These are phyloP conservation scores for Phocides pigmalion DNA, from an alignment of 1,140 invertebrate genomes.

Conservation along the genomic window DNA sequence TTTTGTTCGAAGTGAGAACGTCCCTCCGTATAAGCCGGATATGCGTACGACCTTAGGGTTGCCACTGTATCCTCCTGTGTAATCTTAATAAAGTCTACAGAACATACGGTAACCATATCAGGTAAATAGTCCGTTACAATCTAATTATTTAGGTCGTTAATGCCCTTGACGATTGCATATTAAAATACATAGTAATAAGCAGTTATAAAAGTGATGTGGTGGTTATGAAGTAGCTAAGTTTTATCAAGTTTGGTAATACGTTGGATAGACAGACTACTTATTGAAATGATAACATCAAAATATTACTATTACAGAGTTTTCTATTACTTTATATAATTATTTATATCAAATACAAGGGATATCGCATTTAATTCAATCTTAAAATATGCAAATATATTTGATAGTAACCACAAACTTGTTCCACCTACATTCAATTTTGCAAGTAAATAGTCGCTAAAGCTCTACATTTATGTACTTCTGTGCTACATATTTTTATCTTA, in stretches of 20 bases:
- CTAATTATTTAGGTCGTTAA: slow-evolving; percentile 31
- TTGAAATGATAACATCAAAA: too few relatives aligned
- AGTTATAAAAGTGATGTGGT: background rate
- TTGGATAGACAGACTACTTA: too few relatives aligned
- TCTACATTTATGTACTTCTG: background rate
- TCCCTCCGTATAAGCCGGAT: slow-evolving; percentile 68
- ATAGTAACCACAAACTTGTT: slow-evolving; percentile 24
- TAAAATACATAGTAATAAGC: slow-evolving; percentile 7
- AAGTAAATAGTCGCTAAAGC: slow-evolving; percentile 21
- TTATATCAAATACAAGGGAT: background rate
- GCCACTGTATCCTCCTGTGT: slow-evolving; percentile 36
- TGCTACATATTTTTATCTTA: background rate
- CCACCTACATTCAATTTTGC: slow-evolving; percentile 78
- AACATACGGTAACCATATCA: slow-evolving; percentile 13
- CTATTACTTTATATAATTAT: too few relatives aligned
- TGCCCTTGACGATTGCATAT: slow-evolving; percentile 23
- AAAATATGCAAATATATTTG: background rate
- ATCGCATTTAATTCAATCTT: background rate
- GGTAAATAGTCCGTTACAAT: slow-evolving; percentile 29
- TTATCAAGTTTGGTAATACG: too few relatives aligned
- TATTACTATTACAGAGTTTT: too few relatives aligned
- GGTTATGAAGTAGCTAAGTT: background rate
- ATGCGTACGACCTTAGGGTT: slow-evolving; percentile 57
- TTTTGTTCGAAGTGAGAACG: slow-evolving; percentile 69
- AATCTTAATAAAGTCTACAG: slow-evolving; percentile 12